Evolutionary conservation across 2,797 vertebrate species (phyloP), one percentile per base, ranked within the genome.

Genomic region (Cichlasoma orientale): DNA sequence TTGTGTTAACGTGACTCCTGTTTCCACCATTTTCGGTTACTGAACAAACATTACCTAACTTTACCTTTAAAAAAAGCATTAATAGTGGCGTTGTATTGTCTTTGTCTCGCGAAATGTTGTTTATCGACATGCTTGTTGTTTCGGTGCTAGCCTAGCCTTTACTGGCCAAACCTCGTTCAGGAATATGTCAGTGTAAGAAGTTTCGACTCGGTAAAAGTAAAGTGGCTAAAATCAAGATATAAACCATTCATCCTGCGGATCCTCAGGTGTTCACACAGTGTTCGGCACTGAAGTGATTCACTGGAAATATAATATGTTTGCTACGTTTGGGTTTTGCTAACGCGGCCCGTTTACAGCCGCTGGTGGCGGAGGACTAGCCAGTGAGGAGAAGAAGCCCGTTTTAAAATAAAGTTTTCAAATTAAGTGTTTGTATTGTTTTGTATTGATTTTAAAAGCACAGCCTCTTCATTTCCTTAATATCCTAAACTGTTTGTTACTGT

Each of bases 71-170:
- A 3, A 31, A 12, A 61, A 10, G 1, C 0, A 25, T 33, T 19
- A 7, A 7, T 8, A 0, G 8, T 1, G 21, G 38, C 7, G 18
- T 52, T 1, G 7, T 21, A 6, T 54, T n/a, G 36, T 16, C 16
- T 66, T 80, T 38, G 3, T 36, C 27, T 10, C 0, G 6, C 4
- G 1, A 57, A 19, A 21, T 56, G 55, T 52, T 18, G 41, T 75
- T 58, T 31, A 19, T 27, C 4, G 54, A 52, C 36, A n/a, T 36
- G 21, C 55, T 1, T 8, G 9, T 21, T 79, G 56, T 69, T 71
- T 77, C 69, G 74, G 57, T 61, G 19, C 14, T 78, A 82, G 83
- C 82, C 7, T 81, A 76, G 82, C 68, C 14, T 70, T n/a, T 7
- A 19, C 66, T 25, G 4, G 3, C 74, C 57, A 75, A 57, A 82